A percentile compares a stretch with the other conserved stretches of the same genome.
phyloP scores from a whole-genome alignment of 1,140 invertebrate genomes.

The Dinoponera quadriceps region DNA sequence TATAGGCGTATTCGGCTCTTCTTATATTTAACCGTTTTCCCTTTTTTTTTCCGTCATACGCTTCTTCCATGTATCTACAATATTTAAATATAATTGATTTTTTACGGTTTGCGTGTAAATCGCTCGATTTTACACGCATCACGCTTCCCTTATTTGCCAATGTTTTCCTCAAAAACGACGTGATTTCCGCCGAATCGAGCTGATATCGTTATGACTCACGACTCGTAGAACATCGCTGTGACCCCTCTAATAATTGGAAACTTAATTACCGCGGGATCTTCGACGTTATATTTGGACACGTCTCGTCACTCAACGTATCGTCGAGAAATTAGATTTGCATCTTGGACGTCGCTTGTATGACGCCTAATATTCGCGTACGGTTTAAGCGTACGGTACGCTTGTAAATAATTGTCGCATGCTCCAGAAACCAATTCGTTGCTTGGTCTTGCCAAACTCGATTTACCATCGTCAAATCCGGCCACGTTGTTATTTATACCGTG shows the following conservation, averaged over 20 bases:
- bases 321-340: conserved; percentile 26
- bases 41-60: not conserved
- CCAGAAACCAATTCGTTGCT: not conserved
- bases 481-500: conserved; percentile 30
- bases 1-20: too few species aligned
- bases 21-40: too few species aligned
- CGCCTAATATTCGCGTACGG: not conserved
- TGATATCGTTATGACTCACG: not conserved
- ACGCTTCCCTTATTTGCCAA: not conserved
- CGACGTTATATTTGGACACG: conserved; percentile 30
- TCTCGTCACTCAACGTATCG: conserved; percentile 15
- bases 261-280: not conserved
- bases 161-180: not conserved
- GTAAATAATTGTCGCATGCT: conserved; percentile 34
- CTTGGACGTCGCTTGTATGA: not conserved
- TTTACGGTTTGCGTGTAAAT: not conserved
- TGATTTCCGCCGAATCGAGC: not conserved
- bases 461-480: not conserved
- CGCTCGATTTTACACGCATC: not conserved
- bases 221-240: conserved; percentile 5
- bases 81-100: not conserved
- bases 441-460: not conserved
- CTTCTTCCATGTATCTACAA: not conserved
- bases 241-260: conserved; percentile 6
- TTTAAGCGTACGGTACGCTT: conserved; percentile 22